Base-by-base conservation (phyloP, 1,140 invertebrate species). In the Cydia amplana region DNA sequence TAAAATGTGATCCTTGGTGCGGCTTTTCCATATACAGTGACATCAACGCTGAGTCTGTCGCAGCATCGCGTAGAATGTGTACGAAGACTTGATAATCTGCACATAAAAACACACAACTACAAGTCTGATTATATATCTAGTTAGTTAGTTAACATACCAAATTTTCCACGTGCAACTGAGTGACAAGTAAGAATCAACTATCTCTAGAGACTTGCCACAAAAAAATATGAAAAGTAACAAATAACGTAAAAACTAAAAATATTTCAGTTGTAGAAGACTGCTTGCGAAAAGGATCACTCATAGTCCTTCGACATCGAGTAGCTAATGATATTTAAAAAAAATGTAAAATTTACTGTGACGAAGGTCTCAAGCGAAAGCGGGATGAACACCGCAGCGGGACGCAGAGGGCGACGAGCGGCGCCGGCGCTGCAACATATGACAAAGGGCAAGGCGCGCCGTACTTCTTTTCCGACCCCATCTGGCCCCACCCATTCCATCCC, bases 361-460 rank as follows among this genome's bases (percentile, higher is more conserved):
- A 90, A 93, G 1, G 90, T 91, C 40, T 89, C 83, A 12, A 93
- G 84, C 6, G 91, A 91, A n/a, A 93, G 87, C 70, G 90, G 85
- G 14, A 93, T 79, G 77, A 93, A 78, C 28, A 80, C 83, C 77
- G 90, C 91, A 72, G 85, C 84, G 46, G 89, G 84, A 5, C 86
- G 85, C 73, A 93, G 81, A 64, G 90, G 88, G 6, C 89, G 85
- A 55, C 82, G 83, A 46, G 85, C 86, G 16, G 65, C 65, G 36
- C 65, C 65, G 32, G 36, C 65, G 32, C 65, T 36, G 77, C 91
- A 85, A 79, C 82, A 77, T 80, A 91, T 82, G 40, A 88, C 79
- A 78, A 93, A 73, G 78, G 91, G 78, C 78, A 93, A 77, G 74
- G 82, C 55, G 36, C 84, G 84, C 10, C 77, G 81, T 46, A 81